These are phyloP conservation scores for Gymnopithys bicolor DNA, from an alignment of 2,797 vertebrate species.

Conservation along the genomic window DNA sequence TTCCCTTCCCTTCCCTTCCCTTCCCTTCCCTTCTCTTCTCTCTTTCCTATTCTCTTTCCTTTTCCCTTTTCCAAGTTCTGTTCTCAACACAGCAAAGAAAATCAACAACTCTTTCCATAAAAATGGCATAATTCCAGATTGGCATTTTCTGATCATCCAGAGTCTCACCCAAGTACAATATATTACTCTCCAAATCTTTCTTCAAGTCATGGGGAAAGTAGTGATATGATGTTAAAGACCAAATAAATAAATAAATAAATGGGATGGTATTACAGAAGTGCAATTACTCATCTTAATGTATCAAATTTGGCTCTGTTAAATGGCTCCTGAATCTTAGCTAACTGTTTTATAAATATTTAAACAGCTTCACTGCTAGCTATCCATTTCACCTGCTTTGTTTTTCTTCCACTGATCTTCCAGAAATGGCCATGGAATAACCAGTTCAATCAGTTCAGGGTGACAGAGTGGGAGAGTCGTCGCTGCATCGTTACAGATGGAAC, in stretches of 20 bases:
- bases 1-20: background rate
- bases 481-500: background rate
- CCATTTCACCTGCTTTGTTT: constrained; percentile 55
- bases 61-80: background rate
- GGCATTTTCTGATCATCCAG: background rate
- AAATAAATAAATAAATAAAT: background rate
- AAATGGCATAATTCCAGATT: background rate
- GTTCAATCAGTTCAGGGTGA: background rate
- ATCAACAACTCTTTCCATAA: background rate
- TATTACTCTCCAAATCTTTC: background rate
- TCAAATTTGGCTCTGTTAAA: constrained; percentile 49
- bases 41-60: rapidly evolving
- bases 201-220: background rate
- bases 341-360: constrained; percentile 63
- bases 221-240: background rate
- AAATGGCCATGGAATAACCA: background rate
- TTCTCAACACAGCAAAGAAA: background rate
- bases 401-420: constrained; percentile 13
- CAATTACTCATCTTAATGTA: constrained; percentile 42
- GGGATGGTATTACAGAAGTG: background rate
- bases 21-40: rapidly evolving
- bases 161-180: background rate
- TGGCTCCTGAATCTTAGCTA: constrained; percentile 43
- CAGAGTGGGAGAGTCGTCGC: background rate
- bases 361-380: constrained; percentile 1